phyloP scores from a whole-genome alignment of 2,888 invertebrate genomes.

The Notodonta ziczac region DNA sequence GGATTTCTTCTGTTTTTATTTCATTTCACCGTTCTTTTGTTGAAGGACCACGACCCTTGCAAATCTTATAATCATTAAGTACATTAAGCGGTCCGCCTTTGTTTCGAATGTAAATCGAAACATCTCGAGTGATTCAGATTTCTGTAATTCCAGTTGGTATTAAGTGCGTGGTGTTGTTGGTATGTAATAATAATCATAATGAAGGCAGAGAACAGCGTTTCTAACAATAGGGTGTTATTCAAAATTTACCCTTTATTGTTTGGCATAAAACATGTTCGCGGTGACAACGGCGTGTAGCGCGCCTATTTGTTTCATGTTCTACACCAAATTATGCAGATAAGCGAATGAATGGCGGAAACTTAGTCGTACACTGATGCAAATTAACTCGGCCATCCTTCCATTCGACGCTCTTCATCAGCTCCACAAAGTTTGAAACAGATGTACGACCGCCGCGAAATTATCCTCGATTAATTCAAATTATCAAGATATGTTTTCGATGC shows the following conservation, averaged over 20 bases:
- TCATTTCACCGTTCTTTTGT: slow-evolving; percentile 25
- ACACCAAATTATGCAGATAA: slow-evolving; percentile 81
- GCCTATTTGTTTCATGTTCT: slow-evolving; percentile 77
- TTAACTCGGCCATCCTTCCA: slow-evolving; percentile 71
- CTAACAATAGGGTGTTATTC: slow-evolving; percentile 74
- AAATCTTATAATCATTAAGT: slow-evolving; percentile 34
- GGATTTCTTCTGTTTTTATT: slow-evolving; percentile 23
- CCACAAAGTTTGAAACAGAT: slow-evolving; percentile 68
- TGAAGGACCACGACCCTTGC: slow-evolving; percentile 18
- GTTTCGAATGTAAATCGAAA: slow-evolving; percentile 31
- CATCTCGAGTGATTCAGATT: slow-evolving; percentile 27
- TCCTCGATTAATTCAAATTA: slow-evolving; percentile 56
- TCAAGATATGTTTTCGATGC: slow-evolving; percentile 42
- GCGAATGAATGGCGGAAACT: slow-evolving; percentile 78
- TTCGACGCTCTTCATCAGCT: slow-evolving; percentile 69
- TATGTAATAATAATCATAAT: slow-evolving; percentile 60
- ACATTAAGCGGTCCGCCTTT: slow-evolving; percentile 26
- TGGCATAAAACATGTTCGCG: slow-evolving; percentile 74
- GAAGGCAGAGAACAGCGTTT: slow-evolving; percentile 62
- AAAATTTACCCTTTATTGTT: slow-evolving; percentile 77
- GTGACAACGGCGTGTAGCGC: slow-evolving; percentile 69
- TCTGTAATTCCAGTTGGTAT: slow-evolving; percentile 31
- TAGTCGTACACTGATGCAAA: slow-evolving; percentile 75
- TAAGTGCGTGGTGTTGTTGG: slow-evolving; percentile 39
- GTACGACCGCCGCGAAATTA: slow-evolving; percentile 43